Evolutionary conservation across 2,888 invertebrate genomes (phyloP).

Genomic region (Allygus modestus): DNA sequence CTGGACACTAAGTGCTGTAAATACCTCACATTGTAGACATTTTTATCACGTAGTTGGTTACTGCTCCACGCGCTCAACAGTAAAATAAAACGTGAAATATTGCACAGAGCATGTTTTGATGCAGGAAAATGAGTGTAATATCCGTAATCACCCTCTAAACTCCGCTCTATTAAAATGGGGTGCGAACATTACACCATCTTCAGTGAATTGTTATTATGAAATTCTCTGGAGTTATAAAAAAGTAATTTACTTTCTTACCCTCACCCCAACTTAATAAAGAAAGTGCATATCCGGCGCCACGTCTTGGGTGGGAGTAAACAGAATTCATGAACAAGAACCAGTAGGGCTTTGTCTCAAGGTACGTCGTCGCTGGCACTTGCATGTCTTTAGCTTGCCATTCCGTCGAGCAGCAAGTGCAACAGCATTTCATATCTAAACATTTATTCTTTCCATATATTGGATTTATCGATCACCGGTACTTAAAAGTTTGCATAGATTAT

Average conservation of each 20-base stretch:
- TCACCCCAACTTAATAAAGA: slow-evolving; percentile 35
- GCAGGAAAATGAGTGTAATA: slow-evolving; percentile 12
- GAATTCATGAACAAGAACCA: neutral
- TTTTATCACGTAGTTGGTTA: neutral
- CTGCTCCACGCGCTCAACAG: neutral
- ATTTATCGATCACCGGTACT: too few relatives aligned
- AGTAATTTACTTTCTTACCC: slow-evolving; percentile 30
- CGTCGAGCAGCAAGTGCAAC: too few relatives aligned
- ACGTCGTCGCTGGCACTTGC: neutral
- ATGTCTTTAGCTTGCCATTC: neutral
- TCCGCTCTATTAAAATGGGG: slow-evolving; percentile 28
- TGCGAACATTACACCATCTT: slow-evolving; percentile 24
- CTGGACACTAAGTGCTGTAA: neutral
- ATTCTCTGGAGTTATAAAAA: slow-evolving; percentile 40
- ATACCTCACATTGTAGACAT: neutral
- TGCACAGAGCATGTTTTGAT: neutral
- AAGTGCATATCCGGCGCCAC: slow-evolving; percentile 44
- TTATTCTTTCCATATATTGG: too few relatives aligned
- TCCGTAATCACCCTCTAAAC: slow-evolving; percentile 12
- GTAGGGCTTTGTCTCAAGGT: neutral
- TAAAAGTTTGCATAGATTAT: too few relatives aligned
- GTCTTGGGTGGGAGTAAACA: slow-evolving; percentile 10
- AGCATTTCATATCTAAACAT: too few relatives aligned
- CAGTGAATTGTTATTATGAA: slow-evolving; percentile 45
- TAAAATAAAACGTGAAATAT: slow-evolving; percentile 7